A percentile compares a stretch with the other conserved stretches of the same genome.
Evolutionary conservation across 2,113 vertebrate genomes (phyloP).

Genomic region (Fregata magnificens): DNA sequence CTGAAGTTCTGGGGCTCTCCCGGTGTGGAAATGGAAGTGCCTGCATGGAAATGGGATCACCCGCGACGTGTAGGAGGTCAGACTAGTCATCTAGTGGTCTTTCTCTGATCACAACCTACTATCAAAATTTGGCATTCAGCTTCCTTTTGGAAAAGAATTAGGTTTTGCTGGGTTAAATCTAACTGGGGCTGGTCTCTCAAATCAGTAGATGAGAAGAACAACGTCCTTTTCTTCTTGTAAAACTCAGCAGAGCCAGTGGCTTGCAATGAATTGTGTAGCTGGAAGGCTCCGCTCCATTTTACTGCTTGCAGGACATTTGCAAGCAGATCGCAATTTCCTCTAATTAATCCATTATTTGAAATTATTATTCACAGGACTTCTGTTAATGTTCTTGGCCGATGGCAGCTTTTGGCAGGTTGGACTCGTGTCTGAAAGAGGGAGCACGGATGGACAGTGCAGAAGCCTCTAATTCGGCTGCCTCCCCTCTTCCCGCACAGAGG

Average conservation of each 20-base stretch:
- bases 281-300: background rate
- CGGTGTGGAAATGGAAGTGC: background rate
- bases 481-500: background rate
- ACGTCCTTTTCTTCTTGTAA: background rate
- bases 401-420: background rate
- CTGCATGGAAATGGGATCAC: background rate
- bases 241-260: background rate
- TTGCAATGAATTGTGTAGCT: background rate
- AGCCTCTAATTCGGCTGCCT: background rate
- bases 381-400: background rate
- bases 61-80: rapidly evolving
- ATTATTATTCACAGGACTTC: slow-evolving; percentile 20
- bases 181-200: background rate
- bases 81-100: background rate
- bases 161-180: background rate
- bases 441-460: background rate
- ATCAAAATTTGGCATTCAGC: background rate
- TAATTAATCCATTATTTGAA: slow-evolving; percentile 40
- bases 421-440: background rate
- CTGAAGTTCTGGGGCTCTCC: background rate
- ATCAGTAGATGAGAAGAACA: background rate
- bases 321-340: slow-evolving; percentile 12
- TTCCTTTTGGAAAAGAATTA: background rate
- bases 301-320: background rate
- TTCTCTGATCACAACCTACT: background rate